Percentiles rank a stretch among this genome's conserved stretches.
phyloP scores from a whole-genome alignment of 2,797 vertebrate genomes.

The Brachyrhaphis roseni region DNA sequence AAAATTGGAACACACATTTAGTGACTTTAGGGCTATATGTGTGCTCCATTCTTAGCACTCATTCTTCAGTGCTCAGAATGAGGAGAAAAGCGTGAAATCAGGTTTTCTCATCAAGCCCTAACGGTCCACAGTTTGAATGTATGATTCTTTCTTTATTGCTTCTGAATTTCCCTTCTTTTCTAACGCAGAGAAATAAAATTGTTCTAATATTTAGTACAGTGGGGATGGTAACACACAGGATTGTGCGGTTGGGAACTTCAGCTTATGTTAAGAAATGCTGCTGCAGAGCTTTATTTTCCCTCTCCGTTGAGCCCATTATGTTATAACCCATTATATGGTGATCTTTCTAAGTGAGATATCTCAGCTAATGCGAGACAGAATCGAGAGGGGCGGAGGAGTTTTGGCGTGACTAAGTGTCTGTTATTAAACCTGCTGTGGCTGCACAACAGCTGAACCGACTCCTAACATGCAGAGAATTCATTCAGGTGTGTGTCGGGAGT shows the following conservation, averaged over 20 bases:
- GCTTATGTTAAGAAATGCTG: constrained; percentile 52
- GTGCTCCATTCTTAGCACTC: no score
- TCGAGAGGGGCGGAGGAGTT: constrained; percentile 35
- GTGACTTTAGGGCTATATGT: background rate
- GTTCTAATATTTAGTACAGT: background rate
- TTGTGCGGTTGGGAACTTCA: constrained; percentile 35
- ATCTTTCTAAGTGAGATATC: constrained; percentile 44
- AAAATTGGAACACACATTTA: background rate
- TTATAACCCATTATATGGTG: constrained; percentile 45
- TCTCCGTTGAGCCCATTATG: constrained; percentile 51
- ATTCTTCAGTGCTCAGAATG: background rate
- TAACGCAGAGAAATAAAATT: background rate
- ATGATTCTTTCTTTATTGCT: background rate
- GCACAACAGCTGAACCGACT: constrained; percentile 36
- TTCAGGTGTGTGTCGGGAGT: constrained; percentile 23
- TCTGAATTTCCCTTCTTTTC: background rate
- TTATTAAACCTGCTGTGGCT: constrained; percentile 59
- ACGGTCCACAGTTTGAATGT: background rate
- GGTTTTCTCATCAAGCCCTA: background rate
- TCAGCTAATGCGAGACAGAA: constrained; percentile 38
- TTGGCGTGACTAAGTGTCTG: constrained; percentile 49
- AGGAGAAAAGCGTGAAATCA: background rate
- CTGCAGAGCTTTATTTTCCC: constrained; percentile 41
- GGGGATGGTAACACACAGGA: constrained; percentile 8
- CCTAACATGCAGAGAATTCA: constrained; percentile 22